Conservation (phyloP, 35 echinoderm and acorn worm species). For the Anneissia japonica region DNA sequence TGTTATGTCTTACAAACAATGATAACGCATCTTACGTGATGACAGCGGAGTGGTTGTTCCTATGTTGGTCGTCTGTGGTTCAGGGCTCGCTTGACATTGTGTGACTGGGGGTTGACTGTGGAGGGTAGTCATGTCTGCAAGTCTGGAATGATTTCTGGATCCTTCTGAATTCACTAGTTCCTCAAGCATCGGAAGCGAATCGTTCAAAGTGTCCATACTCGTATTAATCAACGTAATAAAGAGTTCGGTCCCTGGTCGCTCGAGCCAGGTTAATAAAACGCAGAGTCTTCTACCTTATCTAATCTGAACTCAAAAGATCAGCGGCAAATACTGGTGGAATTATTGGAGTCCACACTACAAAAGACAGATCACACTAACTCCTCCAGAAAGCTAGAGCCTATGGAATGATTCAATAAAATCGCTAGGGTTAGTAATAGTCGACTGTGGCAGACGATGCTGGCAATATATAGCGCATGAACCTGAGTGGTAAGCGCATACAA, state of each 20-base stretch:
- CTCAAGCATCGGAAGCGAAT: neutral
- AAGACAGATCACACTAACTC: constrained; percentile 1
- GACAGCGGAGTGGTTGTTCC: neutral
- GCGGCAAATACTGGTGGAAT: neutral
- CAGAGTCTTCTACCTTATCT: neutral
- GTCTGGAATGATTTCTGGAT: constrained; percentile 1
- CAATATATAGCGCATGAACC: neutral
- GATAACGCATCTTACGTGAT: neutral
- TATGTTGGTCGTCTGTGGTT: neutral
- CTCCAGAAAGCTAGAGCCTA: neutral
- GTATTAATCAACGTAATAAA: neutral
- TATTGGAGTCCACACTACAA: neutral
- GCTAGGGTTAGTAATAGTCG: neutral
- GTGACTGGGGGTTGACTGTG: neutral
- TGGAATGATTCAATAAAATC: constrained; percentile 2
- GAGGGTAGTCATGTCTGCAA: neutral
- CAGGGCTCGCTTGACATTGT: neutral
- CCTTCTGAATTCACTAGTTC: constrained; percentile 1
- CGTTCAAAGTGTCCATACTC: neutral
- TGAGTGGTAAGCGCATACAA: neutral
- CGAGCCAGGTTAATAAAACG: neutral
- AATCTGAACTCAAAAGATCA: neutral
- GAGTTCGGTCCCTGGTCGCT: neutral
- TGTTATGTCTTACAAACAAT: neutral
- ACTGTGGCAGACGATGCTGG: neutral